Conservation (phyloP, 1,140 invertebrate species). For the Hylaeus anthracinus region DNA sequence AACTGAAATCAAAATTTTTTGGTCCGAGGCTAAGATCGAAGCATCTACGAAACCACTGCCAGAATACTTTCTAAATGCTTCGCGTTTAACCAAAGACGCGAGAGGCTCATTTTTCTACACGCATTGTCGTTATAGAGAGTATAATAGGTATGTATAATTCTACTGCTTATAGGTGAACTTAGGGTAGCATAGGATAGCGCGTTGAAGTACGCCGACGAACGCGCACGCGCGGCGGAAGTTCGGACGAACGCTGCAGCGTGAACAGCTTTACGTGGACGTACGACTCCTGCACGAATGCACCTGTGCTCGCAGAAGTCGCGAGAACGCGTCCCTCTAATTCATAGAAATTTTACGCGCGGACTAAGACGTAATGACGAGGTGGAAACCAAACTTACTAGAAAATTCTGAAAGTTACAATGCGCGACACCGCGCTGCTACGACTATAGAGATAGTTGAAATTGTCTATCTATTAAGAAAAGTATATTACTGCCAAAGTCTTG, state of each 20-base stretch:
- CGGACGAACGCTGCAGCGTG: constrained; percentile 1
- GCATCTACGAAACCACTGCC: constrained; percentile 79
- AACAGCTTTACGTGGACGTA: too few species aligned
- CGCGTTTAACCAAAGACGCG: constrained; percentile 77
- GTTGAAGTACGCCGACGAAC: constrained; percentile 21
- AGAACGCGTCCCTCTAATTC: too few species aligned
- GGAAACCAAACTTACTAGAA: not conserved
- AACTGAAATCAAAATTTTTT: constrained; percentile 76
- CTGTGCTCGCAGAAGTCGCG: too few species aligned
- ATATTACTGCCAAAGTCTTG: constrained; percentile 34
- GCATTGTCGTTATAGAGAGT: constrained; percentile 74
- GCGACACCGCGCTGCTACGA: not conserved
- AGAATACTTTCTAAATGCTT: constrained; percentile 78
- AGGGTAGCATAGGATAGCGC: constrained; percentile 65
- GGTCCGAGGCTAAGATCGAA: constrained; percentile 76
- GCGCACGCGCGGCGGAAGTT: not conserved
- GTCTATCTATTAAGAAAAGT: constrained; percentile 14
- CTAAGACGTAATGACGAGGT: too few species aligned
- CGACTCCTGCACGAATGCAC: too few species aligned
- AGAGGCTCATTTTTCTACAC: constrained; percentile 81
- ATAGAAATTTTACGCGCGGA: too few species aligned
- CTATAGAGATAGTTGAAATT: not conserved
- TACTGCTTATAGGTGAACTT: constrained; percentile 67
- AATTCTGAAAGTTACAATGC: not conserved
- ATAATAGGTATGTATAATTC: constrained; percentile 65